These are phyloP conservation scores for Pogonocichla stellata DNA, from an alignment of 2,113 vertebrate genomes.

Conservation along the genomic window DNA sequence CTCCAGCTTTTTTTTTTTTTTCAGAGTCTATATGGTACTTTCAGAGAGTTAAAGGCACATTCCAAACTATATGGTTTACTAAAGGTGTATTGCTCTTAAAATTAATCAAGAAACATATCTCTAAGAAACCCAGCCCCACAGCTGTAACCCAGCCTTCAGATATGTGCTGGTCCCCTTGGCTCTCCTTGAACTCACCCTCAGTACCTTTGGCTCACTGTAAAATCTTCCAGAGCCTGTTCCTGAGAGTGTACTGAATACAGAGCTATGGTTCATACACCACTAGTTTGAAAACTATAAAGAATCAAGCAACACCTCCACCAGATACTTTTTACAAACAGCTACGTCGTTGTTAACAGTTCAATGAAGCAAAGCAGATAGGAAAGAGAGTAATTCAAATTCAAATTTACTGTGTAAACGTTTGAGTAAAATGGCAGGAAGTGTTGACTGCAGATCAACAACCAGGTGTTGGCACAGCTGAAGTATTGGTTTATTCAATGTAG, in stretches of 20 bases:
- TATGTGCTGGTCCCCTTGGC: background rate
- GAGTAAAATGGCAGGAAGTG: background rate
- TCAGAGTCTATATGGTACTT: background rate
- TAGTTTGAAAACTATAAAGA: background rate
- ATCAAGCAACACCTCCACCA: background rate
- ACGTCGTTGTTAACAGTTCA: accelerated
- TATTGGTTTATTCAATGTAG: background rate
- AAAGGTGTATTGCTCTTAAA: background rate
- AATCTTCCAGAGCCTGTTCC: background rate
- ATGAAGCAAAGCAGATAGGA: background rate
- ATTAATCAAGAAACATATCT: background rate
- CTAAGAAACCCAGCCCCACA: background rate
- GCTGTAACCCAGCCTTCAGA: background rate
- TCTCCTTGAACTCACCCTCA: background rate
- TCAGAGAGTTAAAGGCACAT: background rate
- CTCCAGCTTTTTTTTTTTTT: background rate
- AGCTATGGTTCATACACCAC: background rate
- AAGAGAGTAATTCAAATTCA: background rate
- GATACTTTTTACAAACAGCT: background rate
- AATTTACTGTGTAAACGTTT: background rate
- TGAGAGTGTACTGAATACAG: background rate
- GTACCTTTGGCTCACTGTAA: background rate
- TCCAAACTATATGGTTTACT: background rate
- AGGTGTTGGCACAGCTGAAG: background rate
- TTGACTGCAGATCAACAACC: background rate